phyloP scores from a whole-genome alignment of 64 coral and sea anemone genomes.

The Anthopleura sola region DNA sequence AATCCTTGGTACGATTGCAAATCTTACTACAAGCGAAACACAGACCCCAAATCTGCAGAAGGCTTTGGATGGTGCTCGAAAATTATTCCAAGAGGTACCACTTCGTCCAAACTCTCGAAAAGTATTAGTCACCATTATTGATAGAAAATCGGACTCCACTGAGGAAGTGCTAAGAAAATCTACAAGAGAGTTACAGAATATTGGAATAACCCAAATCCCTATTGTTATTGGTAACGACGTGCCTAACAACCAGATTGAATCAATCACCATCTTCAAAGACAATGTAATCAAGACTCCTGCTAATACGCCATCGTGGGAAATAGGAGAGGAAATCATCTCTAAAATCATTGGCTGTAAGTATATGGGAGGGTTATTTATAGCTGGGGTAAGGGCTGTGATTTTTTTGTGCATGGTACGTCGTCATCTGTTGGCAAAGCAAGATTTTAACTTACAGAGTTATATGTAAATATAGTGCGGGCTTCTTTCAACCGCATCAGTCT shows the following conservation, averaged over 20 bases:
- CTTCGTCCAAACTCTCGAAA: conserved; percentile 22
- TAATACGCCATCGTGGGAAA: conserved; percentile 10
- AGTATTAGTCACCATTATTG: conserved; percentile 18
- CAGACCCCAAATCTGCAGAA: not conserved
- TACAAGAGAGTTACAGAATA: not conserved
- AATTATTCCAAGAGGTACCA: conserved; percentile 13
- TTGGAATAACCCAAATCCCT: not conserved
- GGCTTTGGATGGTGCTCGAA: not conserved
- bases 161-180: conserved; percentile 2
- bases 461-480: no score
- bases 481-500: no score
- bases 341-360: conserved; percentile 28
- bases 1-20: not conserved
- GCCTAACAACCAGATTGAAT: not conserved
- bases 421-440: not conserved
- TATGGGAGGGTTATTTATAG: not conserved
- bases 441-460: no score
- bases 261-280: conserved; percentile 15
- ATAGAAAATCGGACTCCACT: not conserved
- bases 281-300: conserved; percentile 24
- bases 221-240: conserved; percentile 13
- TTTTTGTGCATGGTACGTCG: no score
- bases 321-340: conserved; percentile 23
- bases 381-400: no score
- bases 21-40: not conserved